These are phyloP conservation scores for Hyles lineata DNA, from an alignment of 2,888 invertebrate species.

Conservation along the genomic window DNA sequence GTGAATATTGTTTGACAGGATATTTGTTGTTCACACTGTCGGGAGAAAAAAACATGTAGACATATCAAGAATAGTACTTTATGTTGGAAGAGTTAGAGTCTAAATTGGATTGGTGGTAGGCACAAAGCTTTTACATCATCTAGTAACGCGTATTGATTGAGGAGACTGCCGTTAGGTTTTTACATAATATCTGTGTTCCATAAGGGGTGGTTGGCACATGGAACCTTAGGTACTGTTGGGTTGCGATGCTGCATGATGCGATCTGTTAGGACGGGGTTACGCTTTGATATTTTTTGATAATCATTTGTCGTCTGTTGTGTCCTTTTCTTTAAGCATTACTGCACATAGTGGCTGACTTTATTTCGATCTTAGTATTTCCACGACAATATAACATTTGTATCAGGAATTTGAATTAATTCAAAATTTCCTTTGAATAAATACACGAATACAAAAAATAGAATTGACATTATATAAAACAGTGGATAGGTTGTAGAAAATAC, in stretches of 20 bases:
- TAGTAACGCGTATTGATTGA: conserved; percentile 84
- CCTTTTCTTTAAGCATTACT: not conserved
- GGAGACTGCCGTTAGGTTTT: conserved; percentile 82
- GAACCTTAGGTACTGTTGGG: conserved; percentile 57
- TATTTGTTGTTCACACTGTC: conserved; percentile 72
- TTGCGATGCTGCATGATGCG: conserved; percentile 47
- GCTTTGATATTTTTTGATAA: conserved; percentile 2
- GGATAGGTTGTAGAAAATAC: too few species aligned
- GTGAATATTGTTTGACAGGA: conserved; percentile 63
- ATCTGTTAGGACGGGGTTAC: conserved; percentile 10
- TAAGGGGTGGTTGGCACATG: conserved; percentile 69
- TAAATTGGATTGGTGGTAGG: conserved; percentile 47
- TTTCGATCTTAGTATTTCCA: not conserved
- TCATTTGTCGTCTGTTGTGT: not conserved
- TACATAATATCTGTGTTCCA: conserved; percentile 82
- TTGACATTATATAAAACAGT: too few species aligned
- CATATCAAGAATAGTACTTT: conserved; percentile 51
- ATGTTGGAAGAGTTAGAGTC: conserved; percentile 49
- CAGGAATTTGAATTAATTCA: too few species aligned
- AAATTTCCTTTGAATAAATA: too few species aligned
- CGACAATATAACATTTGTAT: too few species aligned
- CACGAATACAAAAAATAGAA: too few species aligned
- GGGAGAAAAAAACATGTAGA: conserved; percentile 62
- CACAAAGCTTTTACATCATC: conserved; percentile 80
- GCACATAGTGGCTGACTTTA: not conserved